These are phyloP conservation scores for Arothron firmamentum DNA, from an alignment of 2,113 vertebrate genomes.

Conservation along the genomic window DNA sequence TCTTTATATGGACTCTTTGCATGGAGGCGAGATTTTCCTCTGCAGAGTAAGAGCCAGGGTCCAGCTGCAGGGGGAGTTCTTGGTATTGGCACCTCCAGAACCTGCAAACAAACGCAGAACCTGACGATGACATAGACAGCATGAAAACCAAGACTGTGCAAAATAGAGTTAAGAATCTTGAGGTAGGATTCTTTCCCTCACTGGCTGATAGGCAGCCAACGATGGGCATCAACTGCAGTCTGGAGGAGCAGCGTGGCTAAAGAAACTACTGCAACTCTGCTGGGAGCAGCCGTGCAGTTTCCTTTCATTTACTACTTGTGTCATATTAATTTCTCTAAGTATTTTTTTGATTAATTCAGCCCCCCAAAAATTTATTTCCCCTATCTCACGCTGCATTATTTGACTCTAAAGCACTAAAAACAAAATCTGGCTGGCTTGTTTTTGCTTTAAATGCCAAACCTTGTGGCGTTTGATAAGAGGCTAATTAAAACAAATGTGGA, in stretches of 20 bases:
- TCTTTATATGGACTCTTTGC: conserved; percentile 30
- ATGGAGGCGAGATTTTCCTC: conserved; percentile 30
- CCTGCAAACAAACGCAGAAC: neutral
- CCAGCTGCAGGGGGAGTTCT: too few relatives aligned
- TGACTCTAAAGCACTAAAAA: too few relatives aligned
- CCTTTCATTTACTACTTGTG: too few relatives aligned
- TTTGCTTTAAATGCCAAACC: too few relatives aligned
- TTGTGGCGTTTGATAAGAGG: too few relatives aligned
- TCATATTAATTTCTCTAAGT: neutral
- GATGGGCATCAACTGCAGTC: conserved; percentile 43
- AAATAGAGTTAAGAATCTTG: conserved; percentile 33
- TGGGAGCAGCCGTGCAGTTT: neutral
- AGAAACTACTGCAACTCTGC: conserved; percentile 12
- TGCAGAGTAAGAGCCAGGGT: neutral
- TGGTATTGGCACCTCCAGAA: too few relatives aligned
- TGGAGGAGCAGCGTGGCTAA: conserved; percentile 27
- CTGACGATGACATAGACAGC: conserved; percentile 11
- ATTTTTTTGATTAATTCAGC: too few relatives aligned
- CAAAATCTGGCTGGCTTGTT: too few relatives aligned
- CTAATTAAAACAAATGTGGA: too few relatives aligned
- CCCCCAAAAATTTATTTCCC: too few relatives aligned
- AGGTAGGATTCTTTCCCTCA: conserved; percentile 30
- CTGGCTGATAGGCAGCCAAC: conserved; percentile 54
- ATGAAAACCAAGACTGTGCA: conserved; percentile 26
- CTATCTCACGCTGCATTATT: too few relatives aligned